Evolutionary conservation across 2,113 vertebrate genomes (phyloP), one percentile per base, ranked within the genome.

Genomic region (Takifugu flavidus): DNA sequence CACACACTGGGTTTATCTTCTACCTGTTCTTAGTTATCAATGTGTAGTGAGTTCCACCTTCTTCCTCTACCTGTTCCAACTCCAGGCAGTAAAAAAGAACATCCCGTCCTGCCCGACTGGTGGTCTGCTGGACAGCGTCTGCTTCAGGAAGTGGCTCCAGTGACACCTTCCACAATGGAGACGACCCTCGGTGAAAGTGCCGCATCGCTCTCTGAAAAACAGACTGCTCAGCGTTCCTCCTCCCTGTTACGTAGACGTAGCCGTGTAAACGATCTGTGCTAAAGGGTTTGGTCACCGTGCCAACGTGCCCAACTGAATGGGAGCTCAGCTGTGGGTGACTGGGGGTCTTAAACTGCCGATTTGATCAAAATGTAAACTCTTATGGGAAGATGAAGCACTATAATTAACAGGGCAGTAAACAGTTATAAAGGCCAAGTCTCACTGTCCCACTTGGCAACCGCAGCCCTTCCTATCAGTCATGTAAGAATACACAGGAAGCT

Each of bases 221-320:
- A 57, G 27, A 47, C 53, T 59, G 70, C 58, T 72, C 72, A 70
- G 73, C 75, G 75, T 77, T 77, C 52, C 49, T 61, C 39, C 44
- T 53, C 62, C 51, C 55, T 46, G 49, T 56, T 62, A 63, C 62
- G 74, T 66, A 26, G 58, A 67, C 34, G 56, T 55, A 20, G 45
- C 6, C 5, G 52, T 54, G 46, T 29, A 72, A 67, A 70, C 65
- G 49, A 31, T 53, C 42, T 53, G 27, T 2, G 13, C 49, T 56
- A 55, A 25, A 49, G 49, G 57, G 25, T 46, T 59, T 20, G 14
- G 4, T 20, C 3, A 52, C 57, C 49, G n/a, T 0, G 12, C 49
- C 28, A 49, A 68, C 53, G 1, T 20, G 20, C 13, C 49, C 13
- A 68, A 47, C 29, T 55, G 49, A 4, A 53, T 53, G 62, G 31